These are phyloP conservation scores for Bradypus variegatus DNA, from an alignment of 2,797 vertebrate species.

Conservation along the genomic window DNA sequence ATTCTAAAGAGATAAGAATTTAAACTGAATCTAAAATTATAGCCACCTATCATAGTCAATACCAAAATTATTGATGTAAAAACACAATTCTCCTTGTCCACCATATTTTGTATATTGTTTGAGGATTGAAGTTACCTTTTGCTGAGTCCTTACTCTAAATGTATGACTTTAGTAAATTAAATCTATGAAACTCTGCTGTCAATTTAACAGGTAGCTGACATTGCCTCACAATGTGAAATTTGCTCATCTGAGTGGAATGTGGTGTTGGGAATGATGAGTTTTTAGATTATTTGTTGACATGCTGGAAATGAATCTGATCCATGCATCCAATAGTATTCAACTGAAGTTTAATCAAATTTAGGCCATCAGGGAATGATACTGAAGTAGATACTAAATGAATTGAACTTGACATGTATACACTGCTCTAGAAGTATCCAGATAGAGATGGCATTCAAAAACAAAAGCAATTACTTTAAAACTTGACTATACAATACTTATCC, in stretches of 20 bases:
- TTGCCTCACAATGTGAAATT: slow-evolving; percentile 31
- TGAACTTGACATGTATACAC: slow-evolving; percentile 1
- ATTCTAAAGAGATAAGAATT: neutral
- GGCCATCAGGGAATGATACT: slow-evolving; percentile 8
- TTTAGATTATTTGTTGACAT: slow-evolving; percentile 45
- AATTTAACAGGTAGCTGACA: slow-evolving; percentile 35
- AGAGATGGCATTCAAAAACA: neutral
- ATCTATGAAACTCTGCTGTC: neutral
- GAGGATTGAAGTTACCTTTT: neutral
- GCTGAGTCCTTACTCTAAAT: slow-evolving; percentile 3
- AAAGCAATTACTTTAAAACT: neutral
- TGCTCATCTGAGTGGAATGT: slow-evolving; percentile 30
- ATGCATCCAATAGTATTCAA: neutral
- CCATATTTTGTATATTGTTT: neutral
- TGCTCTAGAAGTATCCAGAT: neutral
- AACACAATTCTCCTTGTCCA: neutral
- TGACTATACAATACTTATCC: neutral
- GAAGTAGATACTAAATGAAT: slow-evolving; percentile 40
- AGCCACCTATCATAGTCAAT: neutral
- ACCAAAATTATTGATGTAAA: neutral
- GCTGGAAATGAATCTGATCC: slow-evolving; percentile 36
- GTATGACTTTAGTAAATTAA: neutral
- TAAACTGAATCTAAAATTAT: neutral
- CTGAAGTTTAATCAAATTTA: slow-evolving; percentile 36
- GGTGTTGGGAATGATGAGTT: slow-evolving; percentile 14